These are phyloP conservation scores for Mongoloraphidia duomilia DNA, from an alignment of 2,888 invertebrate genomes.

Conservation along the genomic window DNA sequence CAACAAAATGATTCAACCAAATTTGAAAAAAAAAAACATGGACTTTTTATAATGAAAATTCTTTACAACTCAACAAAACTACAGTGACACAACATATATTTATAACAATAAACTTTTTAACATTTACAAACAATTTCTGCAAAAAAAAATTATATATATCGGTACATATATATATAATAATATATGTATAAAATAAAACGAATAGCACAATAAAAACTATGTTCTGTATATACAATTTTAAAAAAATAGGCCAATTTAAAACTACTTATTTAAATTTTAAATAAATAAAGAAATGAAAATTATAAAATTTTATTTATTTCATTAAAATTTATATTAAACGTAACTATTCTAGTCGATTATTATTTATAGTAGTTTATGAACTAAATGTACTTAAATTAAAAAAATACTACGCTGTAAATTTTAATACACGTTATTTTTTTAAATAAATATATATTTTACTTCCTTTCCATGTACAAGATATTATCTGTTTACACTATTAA, in stretches of 20 bases:
- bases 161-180: slow-evolving; percentile 1
- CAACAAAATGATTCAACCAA: neutral
- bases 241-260: neutral
- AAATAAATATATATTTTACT: too few species aligned
- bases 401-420: too few species aligned
- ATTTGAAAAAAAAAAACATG: neutral
- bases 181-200: slow-evolving; percentile 1
- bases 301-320: slow-evolving; percentile 4
- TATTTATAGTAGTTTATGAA: neutral
- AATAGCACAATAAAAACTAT: slow-evolving; percentile 11
- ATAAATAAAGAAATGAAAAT: slow-evolving; percentile 9
- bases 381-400: too few species aligned
- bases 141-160: neutral
- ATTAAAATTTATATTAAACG: slow-evolving; percentile 14
- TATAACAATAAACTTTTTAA: neutral
- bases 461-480: too few species aligned
- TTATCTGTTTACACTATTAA: too few species aligned
- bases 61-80: slow-evolving; percentile 1
- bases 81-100: neutral
- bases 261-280: neutral
- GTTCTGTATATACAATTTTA: slow-evolving; percentile 8
- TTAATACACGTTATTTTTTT: too few species aligned
- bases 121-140: neutral
- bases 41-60: slow-evolving; percentile 1
- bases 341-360: slow-evolving; percentile 13